These are phyloP conservation scores for Bucco capensis DNA, from an alignment of 2,113 vertebrate species.

Conservation along the genomic window DNA sequence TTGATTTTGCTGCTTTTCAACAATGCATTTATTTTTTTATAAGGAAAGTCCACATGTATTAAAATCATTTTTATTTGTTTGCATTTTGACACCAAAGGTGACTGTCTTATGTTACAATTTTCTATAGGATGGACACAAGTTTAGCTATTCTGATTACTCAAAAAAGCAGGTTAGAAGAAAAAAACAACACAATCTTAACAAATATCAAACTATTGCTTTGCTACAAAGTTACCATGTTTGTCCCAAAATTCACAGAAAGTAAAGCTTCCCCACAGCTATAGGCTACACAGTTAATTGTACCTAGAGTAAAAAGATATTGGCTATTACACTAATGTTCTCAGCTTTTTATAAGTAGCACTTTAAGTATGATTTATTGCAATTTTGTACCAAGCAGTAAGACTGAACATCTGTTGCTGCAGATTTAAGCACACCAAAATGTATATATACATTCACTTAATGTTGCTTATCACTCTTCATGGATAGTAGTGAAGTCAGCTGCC, in stretches of 20 bases:
- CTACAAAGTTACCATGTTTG: conserved; percentile 43
- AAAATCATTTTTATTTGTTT: conserved; percentile 61
- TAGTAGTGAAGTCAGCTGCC: conserved; percentile 58
- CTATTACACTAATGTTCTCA: conserved; percentile 44
- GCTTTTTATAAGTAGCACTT: conserved; percentile 63
- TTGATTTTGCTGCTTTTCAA: conserved; percentile 39
- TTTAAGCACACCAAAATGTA: conserved; percentile 61
- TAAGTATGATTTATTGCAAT: conserved; percentile 60
- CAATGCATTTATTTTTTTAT: conserved; percentile 54
- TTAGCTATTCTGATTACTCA: conserved; percentile 43
- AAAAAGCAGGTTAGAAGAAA: conserved; percentile 38
- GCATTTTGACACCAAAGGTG: conserved; percentile 62
- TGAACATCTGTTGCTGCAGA: conserved; percentile 39
- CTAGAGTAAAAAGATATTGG: conserved; percentile 40
- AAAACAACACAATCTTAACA: conserved; percentile 16
- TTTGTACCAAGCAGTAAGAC: conserved; percentile 64
- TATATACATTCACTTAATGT: conserved; percentile 67
- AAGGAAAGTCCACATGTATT: conserved; percentile 59
- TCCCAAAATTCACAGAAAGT: conserved; percentile 40
- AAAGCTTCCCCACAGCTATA: conserved; percentile 47
- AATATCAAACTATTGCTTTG: conserved; percentile 24
- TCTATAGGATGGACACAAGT: conserved; percentile 63
- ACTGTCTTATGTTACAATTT: conserved; percentile 61
- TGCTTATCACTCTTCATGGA: conserved; percentile 64
- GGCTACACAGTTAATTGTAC: conserved; percentile 25